Evolutionary conservation across 2,113 vertebrate genomes (phyloP).

Genomic region (Pogonocichla stellata): DNA sequence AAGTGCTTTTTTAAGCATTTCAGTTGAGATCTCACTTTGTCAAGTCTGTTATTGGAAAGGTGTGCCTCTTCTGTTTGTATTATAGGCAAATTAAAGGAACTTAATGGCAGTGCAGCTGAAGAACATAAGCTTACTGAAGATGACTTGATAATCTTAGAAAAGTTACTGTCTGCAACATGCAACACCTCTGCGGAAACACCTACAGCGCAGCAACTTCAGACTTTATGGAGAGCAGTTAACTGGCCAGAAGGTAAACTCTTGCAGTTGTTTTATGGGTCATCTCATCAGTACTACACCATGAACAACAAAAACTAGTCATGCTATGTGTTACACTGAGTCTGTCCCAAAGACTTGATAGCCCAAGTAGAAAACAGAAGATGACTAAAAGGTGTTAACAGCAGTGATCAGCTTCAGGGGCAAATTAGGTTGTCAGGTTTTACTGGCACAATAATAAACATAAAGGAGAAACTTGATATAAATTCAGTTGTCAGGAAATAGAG

Average conservation of each 20-base stretch:
- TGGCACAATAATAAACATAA: not conserved
- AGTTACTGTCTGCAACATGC: slow-evolving; percentile 78
- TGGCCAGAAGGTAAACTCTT: slow-evolving; percentile 87
- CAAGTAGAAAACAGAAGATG: not conserved
- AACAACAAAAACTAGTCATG: not conserved
- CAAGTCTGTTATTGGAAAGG: not conserved
- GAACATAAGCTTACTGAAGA: slow-evolving; percentile 80
- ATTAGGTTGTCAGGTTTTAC: not conserved
- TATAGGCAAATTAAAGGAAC: slow-evolving; percentile 88
- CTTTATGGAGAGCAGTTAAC: slow-evolving; percentile 89
- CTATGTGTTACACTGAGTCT: not conserved
- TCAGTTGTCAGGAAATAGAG: not conserved
- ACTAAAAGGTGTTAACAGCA: not conserved
- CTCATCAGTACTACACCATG: not conserved
- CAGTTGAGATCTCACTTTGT: not conserved
- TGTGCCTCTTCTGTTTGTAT: not conserved
- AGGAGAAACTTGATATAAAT: not conserved
- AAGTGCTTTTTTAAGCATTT: not conserved
- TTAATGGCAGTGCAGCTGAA: slow-evolving; percentile 77
- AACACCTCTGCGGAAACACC: slow-evolving; percentile 74
- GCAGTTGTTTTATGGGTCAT: rapidly evolving
- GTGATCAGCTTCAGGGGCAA: not conserved
- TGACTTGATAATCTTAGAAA: slow-evolving; percentile 79
- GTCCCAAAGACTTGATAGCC: not conserved
- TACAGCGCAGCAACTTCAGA: slow-evolving; percentile 84